These are phyloP conservation scores for Drosophila nr. perissopoda DNA, from an alignment of 2,888 invertebrate genomes.

Conservation along the genomic window DNA sequence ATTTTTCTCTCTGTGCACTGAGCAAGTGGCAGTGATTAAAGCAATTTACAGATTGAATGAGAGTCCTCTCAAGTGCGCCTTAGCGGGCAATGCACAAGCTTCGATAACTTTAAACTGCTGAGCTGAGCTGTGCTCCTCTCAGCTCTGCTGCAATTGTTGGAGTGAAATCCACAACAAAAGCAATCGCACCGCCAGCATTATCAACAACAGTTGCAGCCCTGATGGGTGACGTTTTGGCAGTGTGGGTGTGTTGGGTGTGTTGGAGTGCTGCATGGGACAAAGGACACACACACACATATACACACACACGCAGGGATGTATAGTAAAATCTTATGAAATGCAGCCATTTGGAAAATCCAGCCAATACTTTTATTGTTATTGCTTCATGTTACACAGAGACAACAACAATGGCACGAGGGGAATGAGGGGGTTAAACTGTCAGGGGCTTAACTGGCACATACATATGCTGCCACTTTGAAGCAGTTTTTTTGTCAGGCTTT, in stretches of 20 bases:
- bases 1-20: conserved; percentile 1
- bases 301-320: conserved; percentile 14
- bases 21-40: conserved; percentile 62
- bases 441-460: conserved; percentile 45
- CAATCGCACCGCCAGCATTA: conserved; percentile 37
- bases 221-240: conserved; percentile 3
- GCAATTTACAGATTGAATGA: conserved; percentile 78
- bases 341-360: conserved; percentile 81
- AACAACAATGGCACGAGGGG: conserved; percentile 33
- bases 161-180: conserved; percentile 37
- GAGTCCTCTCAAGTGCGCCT: conserved; percentile 49
- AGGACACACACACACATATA: conserved; percentile 2
- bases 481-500: conserved; percentile 64
- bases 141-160: conserved; percentile 45
- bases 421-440: conserved; percentile 1
- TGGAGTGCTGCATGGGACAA: conserved; percentile 6
- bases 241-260: not conserved
- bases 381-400: conserved; percentile 64
- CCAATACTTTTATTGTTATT: conserved; percentile 80
- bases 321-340: conserved; percentile 68
- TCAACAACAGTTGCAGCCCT: conserved; percentile 48
- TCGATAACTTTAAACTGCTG: conserved; percentile 76
- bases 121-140: conserved; percentile 23
- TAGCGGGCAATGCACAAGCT: conserved; percentile 46
- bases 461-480: conserved; percentile 64